Percentiles rank a stretch among this genome's conserved stretches.
phyloP scores from a whole-genome alignment of 2,888 invertebrate genomes.

The Sphaeridia pumilis region DNA sequence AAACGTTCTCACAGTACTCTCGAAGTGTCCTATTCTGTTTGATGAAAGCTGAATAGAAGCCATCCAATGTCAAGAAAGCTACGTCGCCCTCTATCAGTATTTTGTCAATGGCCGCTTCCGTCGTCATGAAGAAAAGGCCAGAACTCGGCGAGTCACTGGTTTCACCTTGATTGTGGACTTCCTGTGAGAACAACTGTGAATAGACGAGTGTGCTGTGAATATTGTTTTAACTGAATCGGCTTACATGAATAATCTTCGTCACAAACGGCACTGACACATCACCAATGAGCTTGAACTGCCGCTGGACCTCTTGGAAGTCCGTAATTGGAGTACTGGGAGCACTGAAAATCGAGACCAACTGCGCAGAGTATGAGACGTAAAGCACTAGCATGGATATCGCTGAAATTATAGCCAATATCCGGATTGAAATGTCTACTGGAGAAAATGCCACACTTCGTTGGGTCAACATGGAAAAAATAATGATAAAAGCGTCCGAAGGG shows the following conservation, averaged over 20 bases:
- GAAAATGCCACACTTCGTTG: neutral
- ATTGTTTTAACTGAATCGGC: no score
- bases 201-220: no score
- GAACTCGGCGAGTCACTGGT: neutral
- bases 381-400: neutral
- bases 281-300: neutral
- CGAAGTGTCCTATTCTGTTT: neutral
- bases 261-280: neutral
- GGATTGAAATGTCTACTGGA: neutral
- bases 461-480: neutral
- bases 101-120: neutral
- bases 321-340: neutral
- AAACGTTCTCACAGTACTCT: neutral
- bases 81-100: neutral
- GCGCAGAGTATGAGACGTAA: neutral
- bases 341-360: neutral
- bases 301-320: neutral
- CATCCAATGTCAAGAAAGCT: neutral
- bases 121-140: neutral
- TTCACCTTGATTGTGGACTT: neutral
- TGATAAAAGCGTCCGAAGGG: neutral
- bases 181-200: no score
- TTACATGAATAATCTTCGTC: neutral
- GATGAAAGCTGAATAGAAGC: neutral
- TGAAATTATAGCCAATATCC: neutral